A percentile compares a stretch with the other conserved stretches of the same genome.
phyloP scores from a whole-genome alignment of 2,113 vertebrate species.

The Dendrocopos noguchii region DNA sequence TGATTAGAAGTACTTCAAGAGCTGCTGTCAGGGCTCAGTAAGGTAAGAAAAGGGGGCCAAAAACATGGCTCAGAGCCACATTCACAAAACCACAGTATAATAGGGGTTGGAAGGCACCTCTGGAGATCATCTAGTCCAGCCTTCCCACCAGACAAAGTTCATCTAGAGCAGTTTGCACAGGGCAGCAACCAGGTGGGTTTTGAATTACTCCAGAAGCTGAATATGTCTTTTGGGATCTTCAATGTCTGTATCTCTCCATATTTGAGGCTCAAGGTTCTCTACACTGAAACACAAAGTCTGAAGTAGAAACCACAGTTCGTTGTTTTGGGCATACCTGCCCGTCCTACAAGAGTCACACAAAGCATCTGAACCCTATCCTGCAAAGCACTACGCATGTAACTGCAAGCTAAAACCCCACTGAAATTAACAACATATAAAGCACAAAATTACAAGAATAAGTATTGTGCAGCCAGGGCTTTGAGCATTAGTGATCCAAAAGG shows the following conservation, averaged over 20 bases:
- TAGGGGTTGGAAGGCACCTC: no score
- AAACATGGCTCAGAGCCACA: background rate
- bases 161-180: no score
- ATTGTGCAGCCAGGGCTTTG: background rate
- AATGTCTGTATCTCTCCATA: background rate
- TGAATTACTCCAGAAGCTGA: background rate
- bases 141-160: no score
- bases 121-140: no score
- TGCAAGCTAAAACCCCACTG: background rate
- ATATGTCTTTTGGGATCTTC: background rate
- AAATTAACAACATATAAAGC: background rate
- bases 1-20: background rate
- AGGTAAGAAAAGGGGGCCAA: background rate
- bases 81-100: background rate
- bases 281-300: background rate
- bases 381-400: background rate
- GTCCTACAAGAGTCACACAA: background rate
- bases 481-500: background rate
- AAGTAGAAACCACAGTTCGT: background rate
- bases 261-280: background rate
- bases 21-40: background rate
- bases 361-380: background rate
- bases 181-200: no score
- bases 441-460: background rate
- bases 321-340: background rate